Evolutionary conservation across 2,797 vertebrate genomes (phyloP).

Genomic region (Parotocinclus haroldoi): DNA sequence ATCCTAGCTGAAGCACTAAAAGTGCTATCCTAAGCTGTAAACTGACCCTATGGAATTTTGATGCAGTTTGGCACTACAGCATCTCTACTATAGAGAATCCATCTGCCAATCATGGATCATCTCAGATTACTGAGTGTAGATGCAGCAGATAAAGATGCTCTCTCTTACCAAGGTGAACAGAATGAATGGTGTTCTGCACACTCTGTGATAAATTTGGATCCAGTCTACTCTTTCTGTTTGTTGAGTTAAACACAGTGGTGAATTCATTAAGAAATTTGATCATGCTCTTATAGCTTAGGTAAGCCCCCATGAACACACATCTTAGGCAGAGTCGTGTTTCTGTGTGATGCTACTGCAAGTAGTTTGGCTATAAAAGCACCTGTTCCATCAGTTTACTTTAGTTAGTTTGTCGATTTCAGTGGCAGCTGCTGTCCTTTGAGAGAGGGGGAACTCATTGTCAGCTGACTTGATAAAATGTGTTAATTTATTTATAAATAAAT

Average conservation of each 20-base stretch:
- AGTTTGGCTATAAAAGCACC: no score
- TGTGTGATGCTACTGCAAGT: no score
- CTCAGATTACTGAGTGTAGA: constrained; percentile 53
- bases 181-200: constrained; percentile 63
- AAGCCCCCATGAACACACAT: constrained; percentile 11
- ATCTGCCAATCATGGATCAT: constrained; percentile 47
- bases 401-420: no score
- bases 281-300: constrained; percentile 3
- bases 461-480: no score
- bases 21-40: no score
- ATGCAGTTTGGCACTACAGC: no score
- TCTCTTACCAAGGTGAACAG: constrained; percentile 56
- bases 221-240: constrained; percentile 62
- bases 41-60: no score
- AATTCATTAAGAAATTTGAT: constrained; percentile 28
- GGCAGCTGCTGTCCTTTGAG: no score
- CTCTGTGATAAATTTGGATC: constrained; percentile 59
- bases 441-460: no score
- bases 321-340: neutral
- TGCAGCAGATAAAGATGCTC: constrained; percentile 32
- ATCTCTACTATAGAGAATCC: constrained; percentile 8
- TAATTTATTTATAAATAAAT: no score
- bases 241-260: constrained; percentile 45
- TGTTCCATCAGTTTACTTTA: no score
- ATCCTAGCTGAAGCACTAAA: no score